Conservation (phyloP, 2,888 invertebrate genomes). For the Callinectes sapidus region DNA sequence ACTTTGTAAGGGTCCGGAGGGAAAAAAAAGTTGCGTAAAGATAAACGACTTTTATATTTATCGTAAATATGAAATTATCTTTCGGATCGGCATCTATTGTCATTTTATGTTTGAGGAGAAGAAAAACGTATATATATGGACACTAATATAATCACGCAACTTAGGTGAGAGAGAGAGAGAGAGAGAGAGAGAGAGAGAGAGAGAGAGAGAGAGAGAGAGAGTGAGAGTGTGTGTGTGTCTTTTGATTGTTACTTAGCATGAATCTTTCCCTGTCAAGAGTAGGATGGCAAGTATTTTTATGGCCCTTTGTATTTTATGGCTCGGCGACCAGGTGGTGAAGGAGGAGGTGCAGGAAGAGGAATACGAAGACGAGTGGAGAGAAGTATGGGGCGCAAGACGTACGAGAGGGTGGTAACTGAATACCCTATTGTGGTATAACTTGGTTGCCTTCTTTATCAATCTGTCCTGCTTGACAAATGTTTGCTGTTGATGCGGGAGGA, state of each 20-base stretch:
- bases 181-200: no score
- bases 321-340: background rate
- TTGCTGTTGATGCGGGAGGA: background rate
- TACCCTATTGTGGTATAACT: background rate
- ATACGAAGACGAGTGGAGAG: background rate
- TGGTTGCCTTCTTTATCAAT: background rate
- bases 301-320: background rate
- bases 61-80: background rate
- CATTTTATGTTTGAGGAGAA: background rate
- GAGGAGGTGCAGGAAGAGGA: background rate
- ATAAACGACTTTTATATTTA: background rate
- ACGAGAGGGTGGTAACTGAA: slow-evolving; percentile 1
- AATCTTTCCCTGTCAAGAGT: background rate
- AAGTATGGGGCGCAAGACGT: background rate
- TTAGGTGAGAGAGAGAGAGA: background rate
- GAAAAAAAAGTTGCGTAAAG: background rate
- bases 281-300: slow-evolving; percentile 31
- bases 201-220: no score
- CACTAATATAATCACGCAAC: background rate
- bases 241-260: slow-evolving; percentile 18
- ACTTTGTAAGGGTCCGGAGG: background rate
- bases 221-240: background rate
- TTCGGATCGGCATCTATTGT: background rate
- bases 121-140: background rate
- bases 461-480: background rate